These are phyloP conservation scores for Hemithea aestivaria DNA, from an alignment of 2,888 invertebrate genomes.

Conservation along the genomic window DNA sequence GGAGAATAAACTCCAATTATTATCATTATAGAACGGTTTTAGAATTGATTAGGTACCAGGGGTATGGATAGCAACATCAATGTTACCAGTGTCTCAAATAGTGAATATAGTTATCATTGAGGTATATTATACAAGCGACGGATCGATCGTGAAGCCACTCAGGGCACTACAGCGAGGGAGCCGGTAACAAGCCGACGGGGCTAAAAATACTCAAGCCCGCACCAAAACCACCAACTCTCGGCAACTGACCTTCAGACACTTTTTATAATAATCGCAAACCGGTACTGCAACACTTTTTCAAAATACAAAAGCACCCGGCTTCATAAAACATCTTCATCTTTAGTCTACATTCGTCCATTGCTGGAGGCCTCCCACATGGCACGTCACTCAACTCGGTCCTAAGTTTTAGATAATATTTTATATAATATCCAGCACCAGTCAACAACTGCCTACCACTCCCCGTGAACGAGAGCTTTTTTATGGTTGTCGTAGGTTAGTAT, in stretches of 20 bases:
- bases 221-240: constrained; percentile 27
- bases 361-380: no score
- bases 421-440: constrained; percentile 7
- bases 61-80: no score
- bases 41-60: no score
- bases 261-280: constrained; percentile 27
- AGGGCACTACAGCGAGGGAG: constrained; percentile 10
- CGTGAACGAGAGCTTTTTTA: constrained; percentile 5
- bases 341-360: no score
- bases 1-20: no score
- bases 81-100: no score
- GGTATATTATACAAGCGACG: neutral
- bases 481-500: constrained; percentile 23
- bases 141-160: constrained; percentile 20
- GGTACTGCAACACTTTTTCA: constrained; percentile 15
- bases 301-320: constrained; percentile 5
- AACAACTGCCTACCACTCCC: constrained; percentile 7
- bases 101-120: no score
- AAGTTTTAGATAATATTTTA: no score
- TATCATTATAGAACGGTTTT: no score
- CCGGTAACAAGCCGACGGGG: constrained; percentile 18
- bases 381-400: no score
- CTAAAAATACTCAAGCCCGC: constrained; percentile 42
- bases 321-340: constrained; percentile 7
- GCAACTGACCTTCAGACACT: constrained; percentile 38